Conservation (phyloP, 64 coral and sea anemone species). For the Trachythela sp. region DNA sequence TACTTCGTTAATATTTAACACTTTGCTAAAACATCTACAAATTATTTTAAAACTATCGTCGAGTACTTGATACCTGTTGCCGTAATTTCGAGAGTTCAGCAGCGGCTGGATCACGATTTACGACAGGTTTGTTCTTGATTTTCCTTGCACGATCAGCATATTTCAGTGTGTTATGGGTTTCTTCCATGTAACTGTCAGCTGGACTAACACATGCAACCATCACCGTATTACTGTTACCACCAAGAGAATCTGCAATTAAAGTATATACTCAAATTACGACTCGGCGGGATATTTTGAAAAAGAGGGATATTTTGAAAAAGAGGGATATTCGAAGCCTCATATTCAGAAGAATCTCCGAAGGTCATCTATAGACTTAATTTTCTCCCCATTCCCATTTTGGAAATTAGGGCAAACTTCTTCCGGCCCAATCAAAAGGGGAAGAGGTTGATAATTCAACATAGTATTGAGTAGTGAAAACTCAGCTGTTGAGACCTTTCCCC, state of each 20-base stretch:
- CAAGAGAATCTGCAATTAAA: neutral
- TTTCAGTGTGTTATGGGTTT: neutral
- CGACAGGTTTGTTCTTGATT: slow-evolving; percentile 19
- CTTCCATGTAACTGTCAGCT: slow-evolving; percentile 19
- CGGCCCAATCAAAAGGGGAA: too few relatives aligned
- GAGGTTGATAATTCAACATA: too few relatives aligned
- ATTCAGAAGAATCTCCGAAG: too few relatives aligned
- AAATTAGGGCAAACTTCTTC: too few relatives aligned
- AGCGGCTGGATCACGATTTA: slow-evolving; percentile 3
- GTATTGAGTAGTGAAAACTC: too few relatives aligned
- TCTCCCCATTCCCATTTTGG: too few relatives aligned
- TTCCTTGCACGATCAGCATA: slow-evolving; percentile 10
- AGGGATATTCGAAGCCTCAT: too few relatives aligned
- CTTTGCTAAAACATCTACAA: too few relatives aligned
- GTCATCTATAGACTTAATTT: too few relatives aligned
- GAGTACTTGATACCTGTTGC: slow-evolving; percentile 23
- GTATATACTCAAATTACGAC: neutral
- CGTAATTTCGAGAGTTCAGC: slow-evolving; percentile 17
- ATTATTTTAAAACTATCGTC: too few relatives aligned
- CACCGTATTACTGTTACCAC: slow-evolving; percentile 25
- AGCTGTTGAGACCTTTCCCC: too few relatives aligned
- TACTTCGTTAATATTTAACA: neutral
- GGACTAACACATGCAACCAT: slow-evolving; percentile 18
- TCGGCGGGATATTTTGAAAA: neutral
- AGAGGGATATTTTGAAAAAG: neutral